Base-by-base conservation (phyloP, 2,797 vertebrate species). In the Atherinosoma microstoma region DNA sequence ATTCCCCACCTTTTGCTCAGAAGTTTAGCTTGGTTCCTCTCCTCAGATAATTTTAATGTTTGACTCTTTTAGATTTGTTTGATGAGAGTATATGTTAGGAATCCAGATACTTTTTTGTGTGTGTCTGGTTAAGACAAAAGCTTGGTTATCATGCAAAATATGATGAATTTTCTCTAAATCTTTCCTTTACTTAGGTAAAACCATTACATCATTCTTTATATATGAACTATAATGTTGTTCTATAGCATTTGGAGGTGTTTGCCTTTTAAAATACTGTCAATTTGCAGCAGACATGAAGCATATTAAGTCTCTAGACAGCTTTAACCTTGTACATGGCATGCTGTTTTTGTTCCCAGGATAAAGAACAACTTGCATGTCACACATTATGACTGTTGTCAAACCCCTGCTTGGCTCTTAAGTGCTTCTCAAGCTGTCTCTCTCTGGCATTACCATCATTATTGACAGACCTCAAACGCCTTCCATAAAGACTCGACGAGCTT, bases 381-480 rank as follows among this genome's bases (percentile, higher is more conserved):
- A 57, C 76, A 76, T 58, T 58, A 45, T 12, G 18, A 24, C 78
- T 62, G 64, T 70, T 83, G 61, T 78, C 84, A 78, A 67, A 76
- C 69, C 69, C 75, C 74, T 51, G 73, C 76, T 76, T 11, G 62
- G 29, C 79, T 79, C 63, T 59, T 70, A 83, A 89, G 70, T 84
- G 76, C 62, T 78, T 83, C 79, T 86, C 70, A 80, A 79, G 81
- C 70, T n/a, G 45, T 22, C 27, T 80, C 78, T 86, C 69, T 20
- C 11, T 58, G 70, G 83, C 58, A 58, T 76, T 75, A 49, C 34
- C 76, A 36, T 84, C 82, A 72, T 82, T 85, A 84, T 79, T 85
- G 89, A 89, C 85, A 88, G 83, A 85, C 76, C 72, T 84, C 83
- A 72, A 75, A 72, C 65, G 40, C 67, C 71, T 49, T 80, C 20